These are phyloP conservation scores for Glyphotaelius pellucidus DNA, from an alignment of 2,888 invertebrate species.

Conservation along the genomic window DNA sequence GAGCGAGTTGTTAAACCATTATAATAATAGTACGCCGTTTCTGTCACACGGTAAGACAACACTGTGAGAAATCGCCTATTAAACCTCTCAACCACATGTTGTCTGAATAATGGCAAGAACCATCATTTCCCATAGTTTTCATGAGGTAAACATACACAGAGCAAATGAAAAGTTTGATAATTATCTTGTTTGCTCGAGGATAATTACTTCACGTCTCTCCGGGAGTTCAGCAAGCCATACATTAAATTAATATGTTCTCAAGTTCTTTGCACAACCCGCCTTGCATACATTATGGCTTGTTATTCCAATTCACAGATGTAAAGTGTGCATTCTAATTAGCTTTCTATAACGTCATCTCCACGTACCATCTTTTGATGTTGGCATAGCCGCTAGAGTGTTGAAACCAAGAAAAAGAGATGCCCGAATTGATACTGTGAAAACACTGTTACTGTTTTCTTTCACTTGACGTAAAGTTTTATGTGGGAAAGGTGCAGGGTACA, in stretches of 20 bases:
- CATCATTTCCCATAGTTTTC: slow-evolving; percentile 2
- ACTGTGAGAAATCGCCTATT: not conserved
- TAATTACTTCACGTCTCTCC: not conserved
- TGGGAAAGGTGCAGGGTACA: not conserved
- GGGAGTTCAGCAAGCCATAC: not conserved
- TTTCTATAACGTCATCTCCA: slow-evolving; percentile 22
- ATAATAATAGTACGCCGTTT: not conserved
- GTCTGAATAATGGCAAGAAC: not conserved
- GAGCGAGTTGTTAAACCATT: not conserved
- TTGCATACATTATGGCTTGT: slow-evolving; percentile 23
- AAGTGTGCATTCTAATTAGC: slow-evolving; percentile 19
- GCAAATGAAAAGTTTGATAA: not conserved
- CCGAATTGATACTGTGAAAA: not conserved
- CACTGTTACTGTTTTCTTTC: not conserved
- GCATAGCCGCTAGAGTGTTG: not conserved
- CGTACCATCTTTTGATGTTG: slow-evolving; percentile 27
- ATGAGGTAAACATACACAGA: not conserved
- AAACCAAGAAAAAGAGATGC: not conserved
- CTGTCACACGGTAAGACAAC: not conserved
- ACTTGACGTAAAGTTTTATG: not conserved
- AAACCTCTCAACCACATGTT: not conserved
- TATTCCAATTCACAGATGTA: slow-evolving; percentile 16
- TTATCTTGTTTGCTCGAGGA: not conserved
- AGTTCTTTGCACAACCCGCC: not conserved
- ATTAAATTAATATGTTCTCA: not conserved